A percentile compares a stretch with the other conserved stretches of the same genome.
Evolutionary conservation across 2,888 invertebrate genomes (phyloP).

Genomic region (Stenodema calcarata): DNA sequence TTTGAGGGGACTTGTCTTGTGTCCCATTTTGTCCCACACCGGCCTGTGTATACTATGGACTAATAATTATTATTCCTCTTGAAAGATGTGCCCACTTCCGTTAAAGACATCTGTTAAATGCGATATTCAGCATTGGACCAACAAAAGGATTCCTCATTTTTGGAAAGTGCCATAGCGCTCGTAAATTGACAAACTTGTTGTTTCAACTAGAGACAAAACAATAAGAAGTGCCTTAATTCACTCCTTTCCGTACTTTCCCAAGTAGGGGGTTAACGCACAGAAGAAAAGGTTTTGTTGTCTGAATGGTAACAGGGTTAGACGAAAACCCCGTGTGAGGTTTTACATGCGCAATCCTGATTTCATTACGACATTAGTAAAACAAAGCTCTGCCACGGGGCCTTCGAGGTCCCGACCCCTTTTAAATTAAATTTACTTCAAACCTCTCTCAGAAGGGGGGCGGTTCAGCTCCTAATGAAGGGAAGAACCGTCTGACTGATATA

Average conservation of each 20-base stretch:
- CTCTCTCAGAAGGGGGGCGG: conserved; percentile 14
- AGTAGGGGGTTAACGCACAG: background rate
- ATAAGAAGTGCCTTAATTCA: conserved; percentile 1
- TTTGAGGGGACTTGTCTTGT: no score
- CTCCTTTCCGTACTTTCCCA: background rate
- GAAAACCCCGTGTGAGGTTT: conserved; percentile 45
- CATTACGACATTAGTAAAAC: conserved; percentile 48
- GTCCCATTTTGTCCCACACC: no score
- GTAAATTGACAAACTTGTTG: background rate
- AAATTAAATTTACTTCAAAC: conserved; percentile 34
- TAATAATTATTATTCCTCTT: no score
- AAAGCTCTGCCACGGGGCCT: conserved; percentile 4
- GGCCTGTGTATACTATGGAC: no score
- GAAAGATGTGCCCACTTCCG: no score
- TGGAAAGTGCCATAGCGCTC: no score
- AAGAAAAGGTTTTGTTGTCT: conserved; percentile 35
- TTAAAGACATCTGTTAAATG: no score
- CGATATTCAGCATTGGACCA: no score
- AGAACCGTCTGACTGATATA: background rate
- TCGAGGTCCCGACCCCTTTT: background rate
- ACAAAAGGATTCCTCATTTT: no score
- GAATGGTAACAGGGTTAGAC: conserved; percentile 19
- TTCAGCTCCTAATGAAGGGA: background rate
- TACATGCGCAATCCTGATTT: conserved; percentile 45
- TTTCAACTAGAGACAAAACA: background rate